These are phyloP conservation scores for Tanypteryx hageni DNA, from an alignment of 2,888 invertebrate genomes.

Conservation along the genomic window DNA sequence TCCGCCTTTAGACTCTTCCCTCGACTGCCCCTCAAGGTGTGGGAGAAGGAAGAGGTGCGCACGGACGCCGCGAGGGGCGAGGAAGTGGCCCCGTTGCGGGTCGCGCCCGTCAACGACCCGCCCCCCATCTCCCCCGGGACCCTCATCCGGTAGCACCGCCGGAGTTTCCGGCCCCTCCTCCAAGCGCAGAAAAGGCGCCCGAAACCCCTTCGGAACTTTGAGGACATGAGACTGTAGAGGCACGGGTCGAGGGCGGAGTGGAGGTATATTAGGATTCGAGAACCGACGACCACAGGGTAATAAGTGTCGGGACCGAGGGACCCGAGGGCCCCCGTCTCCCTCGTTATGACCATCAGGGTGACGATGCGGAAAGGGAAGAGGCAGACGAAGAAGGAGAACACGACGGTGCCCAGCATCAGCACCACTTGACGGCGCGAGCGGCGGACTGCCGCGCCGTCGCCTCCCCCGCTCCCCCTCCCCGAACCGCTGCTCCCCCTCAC, in stretches of 20 bases:
- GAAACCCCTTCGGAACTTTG: conserved; percentile 91
- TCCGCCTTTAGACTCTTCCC: conserved; percentile 53
- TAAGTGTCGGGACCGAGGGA: conserved; percentile 87
- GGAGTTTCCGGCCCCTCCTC: conserved; percentile 66
- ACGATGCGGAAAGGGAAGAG: conserved; percentile 92
- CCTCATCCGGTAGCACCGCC: conserved; percentile 60
- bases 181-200: conserved; percentile 80
- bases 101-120: conserved; percentile 17
- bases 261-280: conserved; percentile 91
- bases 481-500: conserved; percentile 40
- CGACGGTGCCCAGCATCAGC: conserved; percentile 92
- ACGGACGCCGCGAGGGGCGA: conserved; percentile 37
- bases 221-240: conserved; percentile 93
- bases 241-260: conserved; percentile 96
- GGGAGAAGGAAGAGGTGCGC: conserved; percentile 39
- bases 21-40: conserved; percentile 32
- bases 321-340: conserved; percentile 80
- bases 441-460: conserved; percentile 65
- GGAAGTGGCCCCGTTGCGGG: conserved; percentile 45
- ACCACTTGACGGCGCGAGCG: conserved; percentile 80
- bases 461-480: conserved; percentile 65
- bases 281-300: conserved; percentile 89
- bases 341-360: conserved; percentile 90
- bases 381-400: conserved; percentile 93
- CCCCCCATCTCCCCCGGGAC: conserved; percentile 18